A percentile compares a stretch with the other conserved stretches of the same genome.
Evolutionary conservation across 2,113 vertebrate genomes (phyloP).

Genomic region (Saguinus imperator): DNA sequence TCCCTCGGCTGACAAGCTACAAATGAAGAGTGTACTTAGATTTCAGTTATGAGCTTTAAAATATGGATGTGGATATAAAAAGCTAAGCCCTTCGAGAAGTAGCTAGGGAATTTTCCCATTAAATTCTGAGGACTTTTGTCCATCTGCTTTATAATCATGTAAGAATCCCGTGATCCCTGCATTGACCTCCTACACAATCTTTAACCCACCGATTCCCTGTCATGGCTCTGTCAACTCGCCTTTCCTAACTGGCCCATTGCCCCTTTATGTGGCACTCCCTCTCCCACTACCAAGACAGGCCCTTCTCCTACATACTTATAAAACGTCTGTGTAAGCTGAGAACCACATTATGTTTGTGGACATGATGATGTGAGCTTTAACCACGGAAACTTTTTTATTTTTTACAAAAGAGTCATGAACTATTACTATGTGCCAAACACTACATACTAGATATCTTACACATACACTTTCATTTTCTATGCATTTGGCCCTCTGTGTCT

Average conservation of each 20-base stretch:
- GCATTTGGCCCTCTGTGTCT: neutral
- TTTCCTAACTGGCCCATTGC: neutral
- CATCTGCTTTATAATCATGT: constrained; percentile 16
- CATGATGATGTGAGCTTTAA: neutral
- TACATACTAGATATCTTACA: neutral
- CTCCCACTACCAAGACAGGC: fast-evolving
- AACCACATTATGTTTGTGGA: neutral
- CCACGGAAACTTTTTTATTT: neutral
- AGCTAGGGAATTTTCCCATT: constrained; percentile 64
- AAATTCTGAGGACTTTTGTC: constrained; percentile 20
- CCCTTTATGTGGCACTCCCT: neutral
- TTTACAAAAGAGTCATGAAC: neutral
- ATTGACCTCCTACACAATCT: neutral
- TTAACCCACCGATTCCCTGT: neutral
- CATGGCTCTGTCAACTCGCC: neutral
- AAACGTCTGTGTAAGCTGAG: neutral
- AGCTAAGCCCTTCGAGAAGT: constrained; percentile 64
- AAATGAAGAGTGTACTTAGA: constrained; percentile 70
- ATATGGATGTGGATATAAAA: constrained; percentile 66
- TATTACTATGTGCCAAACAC: neutral
- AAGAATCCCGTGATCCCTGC: neutral
- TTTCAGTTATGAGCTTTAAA: constrained; percentile 69
- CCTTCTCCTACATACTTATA: neutral
- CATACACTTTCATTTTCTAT: neutral
- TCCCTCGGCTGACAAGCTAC: constrained; percentile 73